Evolutionary conservation across 2,888 invertebrate genomes (phyloP), one percentile per base, ranked within the genome.

Genomic region (Neoaliturus tenellus): DNA sequence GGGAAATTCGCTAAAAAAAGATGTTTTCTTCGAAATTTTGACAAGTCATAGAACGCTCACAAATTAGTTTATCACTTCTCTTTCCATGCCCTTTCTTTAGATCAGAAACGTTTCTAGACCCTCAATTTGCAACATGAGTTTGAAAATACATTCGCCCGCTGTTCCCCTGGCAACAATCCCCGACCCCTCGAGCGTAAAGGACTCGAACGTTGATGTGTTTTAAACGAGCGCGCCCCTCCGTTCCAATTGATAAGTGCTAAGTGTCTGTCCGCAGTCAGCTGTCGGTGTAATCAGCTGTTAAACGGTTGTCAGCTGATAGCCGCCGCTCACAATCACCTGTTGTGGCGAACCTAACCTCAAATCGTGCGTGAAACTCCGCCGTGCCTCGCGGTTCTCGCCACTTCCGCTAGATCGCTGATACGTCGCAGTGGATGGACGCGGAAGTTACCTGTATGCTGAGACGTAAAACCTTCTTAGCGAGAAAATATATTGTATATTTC

Each of bases 261-360:
- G 62, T 62, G 62, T 28, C 62, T 62, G 62, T 62, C 17, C 31
- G 28, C 62, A 62, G 62, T 28, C 62, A 62, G 62, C 28, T 28
- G 31, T 20, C 51, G 20, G 31, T 17, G 62, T 62, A 62, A 62
- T 62, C 62, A 62, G 62, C 62, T 62, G 62, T 62, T 62, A 62
- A 62, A 62, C 14, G 62, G 62, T 62, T 62, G 62, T 62, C 62
- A 62, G 62, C 62, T 62, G 62, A 62, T 62, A 28, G 62, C 28
- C 62, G n/a, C 20, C 62, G n/a, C 20, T 51, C 62, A 62, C 62
- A 31, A 28, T 31, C 62, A 62, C 62, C 62, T 62, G 62, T 62
- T 62, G 62, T 62, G 62, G 62, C 62, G 31, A 31, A 62, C 62
- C 62, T 31, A 62, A 62, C 62, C 62, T 31, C 62, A 28, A 62